phyloP scores from a whole-genome alignment of 1,140 invertebrate genomes.

The Atta cephalotes region DNA sequence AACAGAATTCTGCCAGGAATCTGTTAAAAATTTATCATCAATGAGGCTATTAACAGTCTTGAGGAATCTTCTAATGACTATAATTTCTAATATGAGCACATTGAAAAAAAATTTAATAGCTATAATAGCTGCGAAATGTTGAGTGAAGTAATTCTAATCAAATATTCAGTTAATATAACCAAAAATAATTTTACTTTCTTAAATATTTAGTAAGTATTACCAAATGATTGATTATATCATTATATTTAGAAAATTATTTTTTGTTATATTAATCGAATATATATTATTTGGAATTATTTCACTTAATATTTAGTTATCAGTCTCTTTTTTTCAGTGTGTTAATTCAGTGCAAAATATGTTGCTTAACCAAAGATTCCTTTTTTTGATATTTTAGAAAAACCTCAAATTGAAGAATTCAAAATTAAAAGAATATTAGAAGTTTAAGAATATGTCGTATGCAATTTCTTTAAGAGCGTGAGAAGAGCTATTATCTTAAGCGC shows the following conservation, averaged over 20 bases:
- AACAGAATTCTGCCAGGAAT: not conserved
- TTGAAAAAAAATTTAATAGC: no score
- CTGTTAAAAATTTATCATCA: not conserved
- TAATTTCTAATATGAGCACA: not conserved
- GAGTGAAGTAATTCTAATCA: no score
- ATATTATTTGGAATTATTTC: no score
- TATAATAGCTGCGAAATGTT: no score
- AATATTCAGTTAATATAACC: no score
- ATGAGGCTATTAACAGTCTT: not conserved
- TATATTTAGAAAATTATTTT: no score
- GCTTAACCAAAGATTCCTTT: not conserved
- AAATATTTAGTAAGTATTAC: no score
- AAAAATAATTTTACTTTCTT: no score
- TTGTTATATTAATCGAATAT: no score
- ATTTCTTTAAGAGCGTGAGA: constrained; percentile 8
- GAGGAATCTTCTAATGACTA: not conserved
- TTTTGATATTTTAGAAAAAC: not conserved
- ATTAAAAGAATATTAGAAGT: not conserved
- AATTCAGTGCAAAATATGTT: not conserved
- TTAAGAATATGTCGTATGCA: not conserved
- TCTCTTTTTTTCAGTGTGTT: not conserved
- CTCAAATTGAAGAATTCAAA: not conserved
- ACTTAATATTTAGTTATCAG: no score
- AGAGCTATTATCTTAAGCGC: not conserved
- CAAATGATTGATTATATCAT: no score